These are phyloP conservation scores for Pantala flavescens DNA, from an alignment of 1,140 invertebrate genomes.

Conservation along the genomic window DNA sequence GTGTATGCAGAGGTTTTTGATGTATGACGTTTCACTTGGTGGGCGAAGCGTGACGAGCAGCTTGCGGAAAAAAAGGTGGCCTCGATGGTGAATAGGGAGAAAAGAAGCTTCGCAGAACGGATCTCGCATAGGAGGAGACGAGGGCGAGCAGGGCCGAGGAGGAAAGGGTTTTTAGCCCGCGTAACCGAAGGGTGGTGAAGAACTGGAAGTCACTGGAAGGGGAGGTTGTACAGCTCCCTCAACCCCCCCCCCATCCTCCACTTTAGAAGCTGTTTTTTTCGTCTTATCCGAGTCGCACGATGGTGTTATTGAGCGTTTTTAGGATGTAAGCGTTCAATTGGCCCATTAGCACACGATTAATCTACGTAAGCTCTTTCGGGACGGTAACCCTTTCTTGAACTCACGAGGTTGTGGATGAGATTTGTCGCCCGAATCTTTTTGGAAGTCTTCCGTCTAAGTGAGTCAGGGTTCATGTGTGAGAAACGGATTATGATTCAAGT, in stretches of 20 bases:
- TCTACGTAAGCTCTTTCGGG: neutral
- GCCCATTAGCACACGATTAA: neutral
- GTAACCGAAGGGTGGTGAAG: too few relatives aligned
- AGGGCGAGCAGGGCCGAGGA: neutral
- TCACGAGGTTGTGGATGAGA: too few relatives aligned
- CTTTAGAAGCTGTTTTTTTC: neutral
- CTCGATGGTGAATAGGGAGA: neutral
- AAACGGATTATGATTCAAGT: too few relatives aligned
- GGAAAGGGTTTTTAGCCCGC: too few relatives aligned
- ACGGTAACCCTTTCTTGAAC: too few relatives aligned
- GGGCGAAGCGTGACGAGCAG: slow-evolving; percentile 1
- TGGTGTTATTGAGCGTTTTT: neutral
- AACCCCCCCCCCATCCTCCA: neutral
- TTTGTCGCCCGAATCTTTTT: too few relatives aligned
- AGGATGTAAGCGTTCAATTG: slow-evolving; percentile 6
- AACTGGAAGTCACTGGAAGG: neutral
- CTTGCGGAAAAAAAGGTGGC: slow-evolving; percentile 7
- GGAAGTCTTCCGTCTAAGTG: too few relatives aligned
- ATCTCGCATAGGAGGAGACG: neutral
- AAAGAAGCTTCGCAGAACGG: too few relatives aligned
- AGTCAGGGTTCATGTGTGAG: too few relatives aligned
- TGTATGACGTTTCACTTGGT: slow-evolving; percentile 9
- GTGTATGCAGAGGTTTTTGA: neutral
- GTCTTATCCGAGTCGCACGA: neutral
- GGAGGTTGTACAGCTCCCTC: neutral